Evolutionary conservation across 2,888 invertebrate genomes (phyloP).

Genomic region (Polydrusus pterygomalis): DNA sequence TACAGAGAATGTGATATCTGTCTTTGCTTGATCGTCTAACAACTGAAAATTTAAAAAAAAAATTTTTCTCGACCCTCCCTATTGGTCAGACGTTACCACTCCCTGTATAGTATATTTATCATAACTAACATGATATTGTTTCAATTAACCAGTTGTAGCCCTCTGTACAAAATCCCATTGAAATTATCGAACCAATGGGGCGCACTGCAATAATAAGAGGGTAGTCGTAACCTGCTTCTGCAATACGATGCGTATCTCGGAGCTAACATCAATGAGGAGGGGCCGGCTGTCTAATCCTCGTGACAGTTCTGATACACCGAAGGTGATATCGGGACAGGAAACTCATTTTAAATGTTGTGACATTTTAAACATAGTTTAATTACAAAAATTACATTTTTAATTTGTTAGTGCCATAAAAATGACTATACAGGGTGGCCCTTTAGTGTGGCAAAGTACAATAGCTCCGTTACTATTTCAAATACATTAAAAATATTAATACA

Average conservation of each 20-base stretch:
- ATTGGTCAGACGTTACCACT: too few relatives aligned
- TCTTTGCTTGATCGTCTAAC: too few relatives aligned
- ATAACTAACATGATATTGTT: background rate
- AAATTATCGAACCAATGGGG: slow-evolving; percentile 39
- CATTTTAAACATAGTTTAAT: background rate
- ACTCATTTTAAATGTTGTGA: slow-evolving; percentile 29
- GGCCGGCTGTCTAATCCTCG: slow-evolving; percentile 55
- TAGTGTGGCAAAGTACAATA: too few relatives aligned
- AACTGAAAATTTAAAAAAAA: too few relatives aligned
- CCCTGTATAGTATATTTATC: too few relatives aligned
- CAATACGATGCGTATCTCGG: slow-evolving; percentile 51
- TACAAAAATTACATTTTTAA: background rate
- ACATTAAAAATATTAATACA: too few relatives aligned
- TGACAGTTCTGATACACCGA: slow-evolving; percentile 45
- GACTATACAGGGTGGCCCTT: too few relatives aligned
- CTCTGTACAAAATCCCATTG: slow-evolving; percentile 12
- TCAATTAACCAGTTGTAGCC: background rate
- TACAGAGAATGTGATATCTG: too few relatives aligned
- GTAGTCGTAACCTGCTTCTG: slow-evolving; percentile 42
- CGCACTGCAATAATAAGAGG: slow-evolving; percentile 45
- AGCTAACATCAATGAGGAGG: slow-evolving; percentile 65
- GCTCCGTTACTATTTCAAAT: too few relatives aligned
- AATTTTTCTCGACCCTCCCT: too few relatives aligned
- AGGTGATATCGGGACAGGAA: slow-evolving; percentile 38
- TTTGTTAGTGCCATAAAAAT: background rate